Percentiles rank a stretch among this genome's conserved stretches.
Conservation (phyloP, 2,113 vertebrate genomes). For the Tyto alba region DNA sequence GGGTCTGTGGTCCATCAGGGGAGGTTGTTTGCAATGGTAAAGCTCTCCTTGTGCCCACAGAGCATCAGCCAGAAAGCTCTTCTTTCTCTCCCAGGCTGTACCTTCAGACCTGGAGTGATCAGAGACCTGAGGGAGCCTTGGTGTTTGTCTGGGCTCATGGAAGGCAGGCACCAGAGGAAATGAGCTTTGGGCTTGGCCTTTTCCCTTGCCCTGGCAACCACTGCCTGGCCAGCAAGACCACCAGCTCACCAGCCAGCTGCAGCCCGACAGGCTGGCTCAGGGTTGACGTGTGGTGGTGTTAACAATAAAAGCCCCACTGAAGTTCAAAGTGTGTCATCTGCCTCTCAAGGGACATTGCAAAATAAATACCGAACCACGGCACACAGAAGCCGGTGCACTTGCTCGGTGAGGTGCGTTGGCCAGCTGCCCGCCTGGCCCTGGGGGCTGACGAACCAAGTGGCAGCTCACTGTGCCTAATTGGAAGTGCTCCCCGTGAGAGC, state of each 20-base stretch:
- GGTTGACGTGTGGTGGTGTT: background rate
- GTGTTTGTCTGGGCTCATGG: background rate
- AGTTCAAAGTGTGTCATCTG: background rate
- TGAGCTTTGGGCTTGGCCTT: background rate
- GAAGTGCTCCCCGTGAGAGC: background rate
- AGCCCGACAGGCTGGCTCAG: background rate
- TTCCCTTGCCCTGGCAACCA: background rate
- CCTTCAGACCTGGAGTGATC: background rate
- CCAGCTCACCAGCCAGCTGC: background rate
- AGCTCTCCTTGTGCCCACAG: background rate
- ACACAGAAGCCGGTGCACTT: rapidly evolving
- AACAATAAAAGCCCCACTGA: rapidly evolving
- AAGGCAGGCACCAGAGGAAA: background rate
- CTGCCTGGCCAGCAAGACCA: background rate
- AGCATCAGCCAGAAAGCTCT: background rate
- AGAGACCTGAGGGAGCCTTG: background rate
- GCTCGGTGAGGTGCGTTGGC: background rate
- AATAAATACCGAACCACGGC: background rate
- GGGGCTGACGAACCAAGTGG: background rate
- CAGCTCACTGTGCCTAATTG: background rate
- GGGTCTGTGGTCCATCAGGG: background rate
- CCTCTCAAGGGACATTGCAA: background rate
- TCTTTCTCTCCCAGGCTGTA: background rate
- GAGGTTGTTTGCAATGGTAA: background rate
- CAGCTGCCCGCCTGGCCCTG: background rate